Evolutionary conservation across 2,888 invertebrate species (phyloP), one percentile per base, ranked within the genome.

Genomic region (Pristionchus mayeri): DNA sequence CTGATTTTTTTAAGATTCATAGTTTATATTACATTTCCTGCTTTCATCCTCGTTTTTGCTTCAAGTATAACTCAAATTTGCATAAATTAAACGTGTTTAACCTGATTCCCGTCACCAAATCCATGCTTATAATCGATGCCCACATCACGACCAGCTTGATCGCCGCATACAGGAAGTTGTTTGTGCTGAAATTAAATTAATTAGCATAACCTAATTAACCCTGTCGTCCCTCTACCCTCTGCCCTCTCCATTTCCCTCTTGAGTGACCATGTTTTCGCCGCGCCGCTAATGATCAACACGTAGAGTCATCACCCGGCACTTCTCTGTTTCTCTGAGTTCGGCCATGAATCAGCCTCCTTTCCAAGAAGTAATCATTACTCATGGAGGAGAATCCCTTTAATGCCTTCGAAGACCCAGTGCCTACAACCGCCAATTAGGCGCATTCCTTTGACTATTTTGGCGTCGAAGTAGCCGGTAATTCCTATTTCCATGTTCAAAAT

Each of bases 111-210:
- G 34, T 11, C 27, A 90, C n/a, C 50, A 90, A 85, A 50, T 91
- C 91, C 18, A 90, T 82, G 18, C 83, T 60, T 48, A 92, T 87
- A 78, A 91, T 88, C 11, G 85, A 37, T 50, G 90, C n/a, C 91
- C 91, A 92, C 40, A 88, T 75, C 30, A 88, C 44, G 40, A 86
- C 34, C 57, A 91, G 85, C 71, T 90, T 88, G 27, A 89, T 34
- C 85, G 91, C 91, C 34, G 88, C 87, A 54, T 90, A 85, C 24
- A 88, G 75, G 80, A 82, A 57, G 40, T 88, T 85, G 40, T 88
- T 85, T 18, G 75, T 67, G 52, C 90, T 90, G 84, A 85, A 88
- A 84, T 21, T 71, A 71, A 16, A 21, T 67, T 44, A 52, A 50
- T 60, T 60, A 60, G 30, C 9, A 34, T 37, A 57, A 6, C 27